Evolutionary conservation across 2,797 vertebrate species (phyloP).

Genomic region (Limnodromus scolopaceus): DNA sequence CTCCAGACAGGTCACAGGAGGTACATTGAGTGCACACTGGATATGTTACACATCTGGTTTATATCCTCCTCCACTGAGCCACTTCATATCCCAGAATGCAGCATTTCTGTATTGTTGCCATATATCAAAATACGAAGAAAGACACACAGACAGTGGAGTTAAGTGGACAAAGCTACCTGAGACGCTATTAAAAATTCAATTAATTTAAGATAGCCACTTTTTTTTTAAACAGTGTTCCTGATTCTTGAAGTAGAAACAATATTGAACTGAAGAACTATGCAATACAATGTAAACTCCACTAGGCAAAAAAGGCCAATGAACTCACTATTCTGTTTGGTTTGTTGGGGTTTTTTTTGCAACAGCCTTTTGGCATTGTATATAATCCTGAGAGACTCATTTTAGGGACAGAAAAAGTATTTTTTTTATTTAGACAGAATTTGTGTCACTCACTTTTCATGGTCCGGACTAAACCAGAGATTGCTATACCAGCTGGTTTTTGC

Average conservation of each 20-base stretch:
- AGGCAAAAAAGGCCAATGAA: neutral
- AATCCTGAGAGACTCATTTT: neutral
- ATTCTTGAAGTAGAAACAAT: neutral
- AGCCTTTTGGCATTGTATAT: neutral
- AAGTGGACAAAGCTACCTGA: neutral
- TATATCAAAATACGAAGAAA: conserved; percentile 15
- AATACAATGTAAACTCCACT: neutral
- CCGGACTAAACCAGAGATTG: neutral
- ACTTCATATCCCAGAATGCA: neutral
- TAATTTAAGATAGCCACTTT: neutral
- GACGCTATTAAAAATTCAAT: neutral
- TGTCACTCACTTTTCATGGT: neutral
- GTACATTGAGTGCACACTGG: neutral
- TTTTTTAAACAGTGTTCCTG: neutral
- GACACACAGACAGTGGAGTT: neutral
- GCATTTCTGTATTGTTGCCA: neutral
- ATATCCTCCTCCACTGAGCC: conserved; percentile 32
- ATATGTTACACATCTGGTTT: conserved; percentile 45
- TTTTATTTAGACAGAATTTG: neutral
- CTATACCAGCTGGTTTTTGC: neutral
- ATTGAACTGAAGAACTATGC: neutral
- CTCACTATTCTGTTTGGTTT: neutral
- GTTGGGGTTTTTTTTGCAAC: neutral
- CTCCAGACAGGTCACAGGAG: conserved; percentile 37
- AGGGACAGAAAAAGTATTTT: neutral